Evolutionary conservation across 2,113 vertebrate species (phyloP), one percentile per base, ranked within the genome.

Genomic region (Phyllostomus hastatus): DNA sequence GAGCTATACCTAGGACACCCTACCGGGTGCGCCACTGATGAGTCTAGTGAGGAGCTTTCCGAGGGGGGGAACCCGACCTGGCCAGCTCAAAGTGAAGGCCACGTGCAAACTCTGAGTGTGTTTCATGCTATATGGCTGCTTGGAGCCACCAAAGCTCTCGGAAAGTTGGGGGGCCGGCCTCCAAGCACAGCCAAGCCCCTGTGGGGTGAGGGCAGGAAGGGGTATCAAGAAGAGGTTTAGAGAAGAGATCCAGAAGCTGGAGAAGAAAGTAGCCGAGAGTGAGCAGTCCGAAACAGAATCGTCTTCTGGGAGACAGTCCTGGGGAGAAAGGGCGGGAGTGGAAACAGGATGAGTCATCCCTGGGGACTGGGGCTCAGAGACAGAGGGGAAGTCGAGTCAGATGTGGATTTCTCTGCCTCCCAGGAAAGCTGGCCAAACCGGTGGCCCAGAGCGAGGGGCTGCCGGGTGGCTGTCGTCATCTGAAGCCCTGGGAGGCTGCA

Each of bases 331-430:
- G 46, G 31, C 9, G 9, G 64, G 33, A 31, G 38, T 19, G 35
- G 54, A 46, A 90, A 26, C 24, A 61, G 38, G 38, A 76, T 73
- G 50, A 73, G 3, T 10, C 3, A 8, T 35, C 31, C 57, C 66
- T 22, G 90, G 14, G 69, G 35, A 61, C 50, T 20, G 78, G 87
- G 57, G 31, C 19, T 19, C 50, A 35, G 46, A 85, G 76, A 52
- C 38, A 54, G 57, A 67, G 24, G 76, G 48, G 89, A 95, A 93
- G 83, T 50, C 10, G 89, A 89, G 22, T 50, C 78, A 95, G 89
- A 22, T 3, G 12, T 83, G 38, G 33, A 59, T 43, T 54, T 87
- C 57, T 93, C 26, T 59, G 10, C 31, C 50, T 59, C 10, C 5
- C 19, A 91, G 72, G 66, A 72, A 92, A 82, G 54, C 19, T 87